Evolutionary conservation across 2,888 invertebrate genomes (phyloP).

Genomic region (Girardia tigrina): DNA sequence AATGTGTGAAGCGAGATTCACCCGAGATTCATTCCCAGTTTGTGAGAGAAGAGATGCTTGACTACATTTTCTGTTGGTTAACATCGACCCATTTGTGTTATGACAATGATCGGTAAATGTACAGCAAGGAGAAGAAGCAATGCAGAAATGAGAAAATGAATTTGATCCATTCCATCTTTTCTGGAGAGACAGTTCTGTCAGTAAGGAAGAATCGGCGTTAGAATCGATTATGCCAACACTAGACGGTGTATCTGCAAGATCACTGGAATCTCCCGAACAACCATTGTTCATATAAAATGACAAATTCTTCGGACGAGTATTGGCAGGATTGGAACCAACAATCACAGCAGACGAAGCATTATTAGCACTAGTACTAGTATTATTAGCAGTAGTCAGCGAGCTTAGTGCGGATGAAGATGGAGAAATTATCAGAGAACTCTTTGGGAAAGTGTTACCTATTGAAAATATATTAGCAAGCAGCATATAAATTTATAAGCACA

Average conservation of each 20-base stretch:
- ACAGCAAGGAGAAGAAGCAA: constrained; percentile 19
- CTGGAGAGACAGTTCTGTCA: neutral
- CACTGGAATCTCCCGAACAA: neutral
- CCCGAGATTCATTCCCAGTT: neutral
- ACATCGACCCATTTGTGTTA: neutral
- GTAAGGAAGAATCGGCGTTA: neutral
- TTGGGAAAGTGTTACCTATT: neutral
- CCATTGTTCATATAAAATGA: neutral
- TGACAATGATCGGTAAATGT: constrained; percentile 15
- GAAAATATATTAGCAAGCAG: neutral
- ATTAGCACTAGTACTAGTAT: neutral
- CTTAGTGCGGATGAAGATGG: constrained; percentile 13
- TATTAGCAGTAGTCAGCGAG: constrained; percentile 1
- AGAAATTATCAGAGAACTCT: constrained; percentile 7
- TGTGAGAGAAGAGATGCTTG: neutral
- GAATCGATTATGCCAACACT: neutral
- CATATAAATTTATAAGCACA: neutral
- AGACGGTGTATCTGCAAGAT: neutral
- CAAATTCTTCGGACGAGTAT: neutral
- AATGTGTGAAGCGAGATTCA: neutral
- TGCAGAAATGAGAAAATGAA: constrained; percentile 7
- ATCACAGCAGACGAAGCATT: neutral
- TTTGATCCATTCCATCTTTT: constrained; percentile 6
- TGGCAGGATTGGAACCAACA: neutral
- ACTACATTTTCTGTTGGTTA: neutral